Conservation (phyloP, 2,888 invertebrate genomes). For the Mythimna lalbum region DNA sequence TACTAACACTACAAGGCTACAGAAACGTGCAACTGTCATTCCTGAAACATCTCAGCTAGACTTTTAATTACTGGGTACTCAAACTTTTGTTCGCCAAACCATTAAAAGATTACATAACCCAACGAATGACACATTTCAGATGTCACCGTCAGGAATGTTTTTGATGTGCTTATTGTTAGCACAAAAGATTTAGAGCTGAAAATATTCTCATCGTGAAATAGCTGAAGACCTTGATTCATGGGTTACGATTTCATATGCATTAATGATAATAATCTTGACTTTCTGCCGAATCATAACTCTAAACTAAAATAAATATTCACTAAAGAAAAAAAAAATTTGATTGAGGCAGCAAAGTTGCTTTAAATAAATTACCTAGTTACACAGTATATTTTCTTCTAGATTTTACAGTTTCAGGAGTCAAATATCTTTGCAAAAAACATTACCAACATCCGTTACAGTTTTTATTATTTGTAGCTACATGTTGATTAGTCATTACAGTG, state of each 20-base stretch:
- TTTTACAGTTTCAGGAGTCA: conserved; percentile 32
- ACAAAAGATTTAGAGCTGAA: conserved; percentile 50
- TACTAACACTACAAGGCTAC: not conserved
- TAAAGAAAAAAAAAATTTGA: not conserved
- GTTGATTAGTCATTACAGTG: conserved; percentile 36
- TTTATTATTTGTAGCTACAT: conserved; percentile 37
- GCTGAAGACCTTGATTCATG: conserved; percentile 21
- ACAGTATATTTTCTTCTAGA: conserved; percentile 31
- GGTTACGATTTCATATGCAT: conserved; percentile 22
- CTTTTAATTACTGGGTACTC: conserved; percentile 52
- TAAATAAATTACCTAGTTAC: conserved; percentile 31
- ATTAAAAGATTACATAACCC: conserved; percentile 50
- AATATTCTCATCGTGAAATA: conserved; percentile 37
- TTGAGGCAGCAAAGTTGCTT: not conserved
- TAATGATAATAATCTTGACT: conserved; percentile 14
- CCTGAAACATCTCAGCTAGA: conserved; percentile 13
- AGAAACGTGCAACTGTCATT: not conserved
- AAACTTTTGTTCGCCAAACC: conserved; percentile 48
- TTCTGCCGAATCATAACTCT: conserved; percentile 2
- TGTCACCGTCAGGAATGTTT: conserved; percentile 56
- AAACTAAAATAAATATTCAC: conserved; percentile 21
- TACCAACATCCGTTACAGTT: conserved; percentile 45
- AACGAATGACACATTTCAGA: conserved; percentile 46
- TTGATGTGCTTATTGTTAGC: conserved; percentile 54
- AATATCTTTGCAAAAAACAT: conserved; percentile 35